Percentiles rank a stretch among this genome's conserved stretches.
These are phyloP conservation scores for Paedocypris sp. DNA, from an alignment of 2,113 vertebrate genomes.

Conservation along the genomic window DNA sequence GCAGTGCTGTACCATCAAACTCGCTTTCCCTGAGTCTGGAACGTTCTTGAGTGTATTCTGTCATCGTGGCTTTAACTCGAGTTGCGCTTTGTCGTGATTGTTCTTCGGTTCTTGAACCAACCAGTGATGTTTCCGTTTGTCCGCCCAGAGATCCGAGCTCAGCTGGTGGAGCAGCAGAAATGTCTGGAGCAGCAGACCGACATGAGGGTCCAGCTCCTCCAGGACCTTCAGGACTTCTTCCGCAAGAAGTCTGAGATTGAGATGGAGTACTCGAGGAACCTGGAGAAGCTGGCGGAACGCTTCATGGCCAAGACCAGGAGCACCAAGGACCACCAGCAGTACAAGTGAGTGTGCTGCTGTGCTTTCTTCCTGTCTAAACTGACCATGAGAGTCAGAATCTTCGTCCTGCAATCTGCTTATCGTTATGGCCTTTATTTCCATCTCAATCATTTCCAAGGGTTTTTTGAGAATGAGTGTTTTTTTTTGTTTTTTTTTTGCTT, in stretches of 20 bases:
- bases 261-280: constrained; percentile 91
- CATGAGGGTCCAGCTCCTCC: constrained; percentile 92
- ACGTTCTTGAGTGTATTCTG: too few relatives aligned
- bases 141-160: constrained; percentile 82
- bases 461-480: too few relatives aligned
- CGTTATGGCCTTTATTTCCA: too few relatives aligned
- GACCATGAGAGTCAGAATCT: too few relatives aligned
- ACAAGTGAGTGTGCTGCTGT: constrained; percentile 71
- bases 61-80: too few relatives aligned
- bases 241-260: constrained; percentile 96
- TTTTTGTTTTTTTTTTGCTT: too few relatives aligned
- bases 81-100: too few relatives aligned
- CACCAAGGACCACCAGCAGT: constrained; percentile 97
- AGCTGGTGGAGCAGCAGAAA: constrained; percentile 95
- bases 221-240: constrained; percentile 98
- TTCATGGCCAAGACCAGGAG: constrained; percentile 99
- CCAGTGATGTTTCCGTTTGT: constrained; percentile 20
- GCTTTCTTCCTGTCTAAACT: neutral
- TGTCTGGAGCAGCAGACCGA: constrained; percentile 96
- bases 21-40: neutral
- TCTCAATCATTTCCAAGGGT: too few relatives aligned
- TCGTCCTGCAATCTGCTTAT: too few relatives aligned
- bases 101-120: neutral
- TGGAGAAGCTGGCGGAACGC: constrained; percentile 93
- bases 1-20: neutral